phyloP scores from a whole-genome alignment of 2,113 vertebrate genomes.

The Formicarius rufipectus region DNA sequence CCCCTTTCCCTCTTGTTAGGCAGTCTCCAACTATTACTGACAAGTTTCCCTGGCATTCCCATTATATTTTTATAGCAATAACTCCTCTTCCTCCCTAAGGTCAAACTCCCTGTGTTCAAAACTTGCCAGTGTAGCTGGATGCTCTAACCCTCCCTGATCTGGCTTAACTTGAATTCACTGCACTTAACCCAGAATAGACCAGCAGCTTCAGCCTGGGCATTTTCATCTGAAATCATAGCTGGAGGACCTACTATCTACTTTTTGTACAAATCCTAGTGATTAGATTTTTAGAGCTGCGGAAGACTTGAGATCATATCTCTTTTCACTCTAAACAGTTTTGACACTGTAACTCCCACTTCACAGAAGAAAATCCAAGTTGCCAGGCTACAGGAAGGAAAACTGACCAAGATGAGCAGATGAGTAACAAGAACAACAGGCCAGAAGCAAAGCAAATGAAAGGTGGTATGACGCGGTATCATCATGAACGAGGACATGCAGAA shows the following conservation, averaged over 20 bases:
- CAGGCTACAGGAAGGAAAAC: neutral
- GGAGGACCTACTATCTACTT: neutral
- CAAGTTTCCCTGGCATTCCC: neutral
- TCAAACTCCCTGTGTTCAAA: neutral
- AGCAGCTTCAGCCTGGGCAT: neutral
- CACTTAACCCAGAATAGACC: neutral
- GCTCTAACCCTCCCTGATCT: neutral
- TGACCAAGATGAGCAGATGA: neutral
- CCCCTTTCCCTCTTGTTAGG: neutral
- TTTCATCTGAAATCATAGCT: neutral
- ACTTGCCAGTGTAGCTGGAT: neutral
- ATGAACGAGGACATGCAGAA: neutral
- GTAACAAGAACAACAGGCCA: neutral
- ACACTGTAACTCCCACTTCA: neutral
- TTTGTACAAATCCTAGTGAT: neutral
- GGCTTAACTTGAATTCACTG: neutral
- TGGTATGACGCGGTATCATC: neutral
- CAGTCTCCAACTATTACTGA: neutral
- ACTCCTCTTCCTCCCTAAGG: neutral
- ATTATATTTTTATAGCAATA: neutral
- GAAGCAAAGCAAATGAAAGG: neutral
- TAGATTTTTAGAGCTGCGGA: neutral
- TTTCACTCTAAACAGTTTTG: neutral
- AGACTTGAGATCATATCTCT: neutral
- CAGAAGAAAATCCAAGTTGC: neutral